phyloP scores from a whole-genome alignment of 2,113 vertebrate species.

The Prietella phreatophila region DNA sequence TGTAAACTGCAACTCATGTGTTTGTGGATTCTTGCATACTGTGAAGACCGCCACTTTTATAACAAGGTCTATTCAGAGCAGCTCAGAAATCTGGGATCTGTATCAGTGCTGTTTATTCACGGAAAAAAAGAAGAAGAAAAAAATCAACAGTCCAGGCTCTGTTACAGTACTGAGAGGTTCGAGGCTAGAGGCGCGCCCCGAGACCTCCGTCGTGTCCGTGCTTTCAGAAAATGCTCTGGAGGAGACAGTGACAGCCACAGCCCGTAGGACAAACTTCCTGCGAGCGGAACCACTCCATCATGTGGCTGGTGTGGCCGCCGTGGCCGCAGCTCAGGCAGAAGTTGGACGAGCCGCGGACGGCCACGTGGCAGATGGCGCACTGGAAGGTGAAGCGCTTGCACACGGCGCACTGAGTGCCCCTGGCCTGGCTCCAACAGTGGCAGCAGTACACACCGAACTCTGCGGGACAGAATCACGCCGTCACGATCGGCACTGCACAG shows the following conservation, averaged over 20 bases:
- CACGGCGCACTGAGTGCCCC: slow-evolving; percentile 88
- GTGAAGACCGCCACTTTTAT: background rate
- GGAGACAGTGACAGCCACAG: slow-evolving; percentile 92
- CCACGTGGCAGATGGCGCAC: slow-evolving; percentile 95
- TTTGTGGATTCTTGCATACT: background rate
- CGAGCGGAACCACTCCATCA: slow-evolving; percentile 97
- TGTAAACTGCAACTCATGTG: background rate
- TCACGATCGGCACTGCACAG: background rate
- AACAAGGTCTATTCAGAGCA: background rate
- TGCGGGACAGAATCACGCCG: slow-evolving; percentile 57
- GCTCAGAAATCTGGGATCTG: background rate
- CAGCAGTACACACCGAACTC: slow-evolving; percentile 96
- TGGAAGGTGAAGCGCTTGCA: slow-evolving; percentile 97
- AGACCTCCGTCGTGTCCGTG: background rate
- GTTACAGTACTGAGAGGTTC: slow-evolving; percentile 32
- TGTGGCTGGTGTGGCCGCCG: slow-evolving; percentile 93
- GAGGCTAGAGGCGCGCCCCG: background rate
- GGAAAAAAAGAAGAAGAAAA: background rate
- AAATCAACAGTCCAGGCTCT: background rate
- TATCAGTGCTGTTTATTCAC: background rate
- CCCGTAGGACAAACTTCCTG: slow-evolving; percentile 95
- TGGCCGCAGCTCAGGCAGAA: slow-evolving; percentile 97
- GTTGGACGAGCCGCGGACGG: slow-evolving; percentile 91
- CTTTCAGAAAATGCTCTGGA: slow-evolving; percentile 91
- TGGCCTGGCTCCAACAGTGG: slow-evolving; percentile 90